Conservation (phyloP, 2,113 vertebrate genomes). For the Dasyornis broadbenti region DNA sequence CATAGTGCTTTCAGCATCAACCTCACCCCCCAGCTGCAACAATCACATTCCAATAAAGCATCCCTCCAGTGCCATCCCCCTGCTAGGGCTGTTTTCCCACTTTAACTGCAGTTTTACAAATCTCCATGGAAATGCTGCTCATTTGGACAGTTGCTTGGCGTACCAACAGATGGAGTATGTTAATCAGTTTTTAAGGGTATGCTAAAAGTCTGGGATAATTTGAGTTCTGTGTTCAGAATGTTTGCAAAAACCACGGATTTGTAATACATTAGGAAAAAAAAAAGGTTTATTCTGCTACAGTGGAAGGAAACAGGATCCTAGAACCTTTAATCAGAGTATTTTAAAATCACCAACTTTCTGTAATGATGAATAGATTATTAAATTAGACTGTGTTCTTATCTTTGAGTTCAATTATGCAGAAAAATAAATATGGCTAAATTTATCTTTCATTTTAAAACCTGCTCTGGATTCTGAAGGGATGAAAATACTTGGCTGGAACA, state of each 20-base stretch:
- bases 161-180: conserved; percentile 48
- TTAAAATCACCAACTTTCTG: not conserved
- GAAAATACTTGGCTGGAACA: not conserved
- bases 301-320: not conserved
- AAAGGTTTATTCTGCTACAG: not conserved
- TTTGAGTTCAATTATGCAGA: not conserved
- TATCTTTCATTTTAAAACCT: not conserved
- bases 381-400: not conserved
- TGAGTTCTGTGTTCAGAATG: not conserved
- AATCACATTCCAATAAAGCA: fast-evolving
- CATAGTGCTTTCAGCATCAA: fast-evolving
- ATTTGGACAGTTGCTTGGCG: not conserved
- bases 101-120: not conserved
- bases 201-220: not conserved
- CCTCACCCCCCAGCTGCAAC: not conserved
- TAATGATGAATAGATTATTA: not conserved
- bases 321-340: not conserved
- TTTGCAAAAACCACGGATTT: not conserved
- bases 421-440: not conserved
- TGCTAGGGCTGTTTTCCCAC: not conserved
- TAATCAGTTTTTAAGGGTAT: not conserved
- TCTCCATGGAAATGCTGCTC: not conserved
- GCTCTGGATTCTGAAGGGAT: not conserved
- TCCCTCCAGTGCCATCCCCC: not conserved
- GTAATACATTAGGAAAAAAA: not conserved